phyloP scores from a whole-genome alignment of 2,113 vertebrate species.

The Neodontobutis hainanensis region DNA sequence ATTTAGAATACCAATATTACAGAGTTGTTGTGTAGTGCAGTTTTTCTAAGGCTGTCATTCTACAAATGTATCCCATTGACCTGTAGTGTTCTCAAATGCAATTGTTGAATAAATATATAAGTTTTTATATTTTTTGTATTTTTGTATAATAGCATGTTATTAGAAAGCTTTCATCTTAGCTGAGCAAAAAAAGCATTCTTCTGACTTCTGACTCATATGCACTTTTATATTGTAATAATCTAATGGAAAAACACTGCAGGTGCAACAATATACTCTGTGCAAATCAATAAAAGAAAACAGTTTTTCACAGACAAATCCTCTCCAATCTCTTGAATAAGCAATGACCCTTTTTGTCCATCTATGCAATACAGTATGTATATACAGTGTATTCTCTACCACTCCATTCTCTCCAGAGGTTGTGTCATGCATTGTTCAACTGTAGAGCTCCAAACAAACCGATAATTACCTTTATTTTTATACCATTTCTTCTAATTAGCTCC shows the following conservation, averaged over 20 bases:
- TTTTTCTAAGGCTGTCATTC: no score
- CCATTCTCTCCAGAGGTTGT: not conserved
- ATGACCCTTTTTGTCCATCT: not conserved
- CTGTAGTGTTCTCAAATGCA: no score
- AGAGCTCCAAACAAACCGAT: constrained; percentile 24
- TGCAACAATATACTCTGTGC: not conserved
- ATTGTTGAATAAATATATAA: no score
- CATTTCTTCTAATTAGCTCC: constrained; percentile 4
- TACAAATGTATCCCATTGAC: no score
- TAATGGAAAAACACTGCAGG: not conserved
- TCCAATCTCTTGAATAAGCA: not conserved
- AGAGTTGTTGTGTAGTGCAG: no score
- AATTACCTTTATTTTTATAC: constrained; percentile 34
- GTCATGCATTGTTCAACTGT: not conserved
- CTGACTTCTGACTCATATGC: not conserved
- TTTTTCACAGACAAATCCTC: not conserved
- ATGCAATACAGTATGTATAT: not conserved
- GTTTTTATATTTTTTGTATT: no score
- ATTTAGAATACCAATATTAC: no score
- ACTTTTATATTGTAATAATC: constrained; percentile 1
- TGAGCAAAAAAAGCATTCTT: not conserved
- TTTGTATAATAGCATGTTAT: no score
- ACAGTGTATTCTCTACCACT: not conserved
- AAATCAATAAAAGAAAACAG: not conserved
- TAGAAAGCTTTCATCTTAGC: not conserved